Conservation (phyloP, 2,888 invertebrate species). For the Aphrophora alni region DNA sequence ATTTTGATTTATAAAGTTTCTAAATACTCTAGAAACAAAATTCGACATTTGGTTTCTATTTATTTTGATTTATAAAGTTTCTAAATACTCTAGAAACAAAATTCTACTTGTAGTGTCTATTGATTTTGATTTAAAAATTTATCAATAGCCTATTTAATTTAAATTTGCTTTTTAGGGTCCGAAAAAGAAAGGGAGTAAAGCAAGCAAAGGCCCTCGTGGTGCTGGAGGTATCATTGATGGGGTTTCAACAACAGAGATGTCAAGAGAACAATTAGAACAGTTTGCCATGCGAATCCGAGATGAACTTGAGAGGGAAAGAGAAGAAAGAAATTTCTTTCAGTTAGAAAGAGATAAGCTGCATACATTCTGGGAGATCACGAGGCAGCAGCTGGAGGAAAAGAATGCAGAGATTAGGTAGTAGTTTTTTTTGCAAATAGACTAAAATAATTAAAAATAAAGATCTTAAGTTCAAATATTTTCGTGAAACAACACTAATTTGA, state of each 20-base stretch:
- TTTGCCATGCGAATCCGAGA: conserved; percentile 86
- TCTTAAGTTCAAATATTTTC: not conserved
- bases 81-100: too few relatives aligned
- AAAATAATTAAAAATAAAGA: conserved; percentile 17
- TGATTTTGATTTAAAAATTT: too few relatives aligned
- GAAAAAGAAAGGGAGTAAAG: conserved; percentile 52
- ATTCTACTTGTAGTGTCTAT: too few relatives aligned
- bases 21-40: too few relatives aligned
- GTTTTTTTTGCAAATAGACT: not conserved
- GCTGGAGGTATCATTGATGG: conserved; percentile 69
- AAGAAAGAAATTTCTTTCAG: conserved; percentile 95
- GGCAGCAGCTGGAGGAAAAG: conserved; percentile 85
- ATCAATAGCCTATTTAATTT: too few relatives aligned
- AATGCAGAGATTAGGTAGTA: conserved; percentile 70
- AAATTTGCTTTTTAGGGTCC: too few relatives aligned
- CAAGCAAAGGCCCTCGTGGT: conserved; percentile 50
- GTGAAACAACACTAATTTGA: conserved; percentile 4
- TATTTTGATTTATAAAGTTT: too few relatives aligned
- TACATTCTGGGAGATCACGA: conserved; percentile 95
- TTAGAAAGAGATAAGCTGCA: conserved; percentile 92
- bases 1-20: too few relatives aligned
- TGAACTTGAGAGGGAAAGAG: conserved; percentile 91
- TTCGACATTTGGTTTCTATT: too few relatives aligned
- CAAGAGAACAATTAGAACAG: conserved; percentile 88
- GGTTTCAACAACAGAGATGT: conserved; percentile 90